Evolutionary conservation across 2,113 vertebrate genomes (phyloP), one percentile per base, ranked within the genome.

Genomic region (Macquaria australasica): DNA sequence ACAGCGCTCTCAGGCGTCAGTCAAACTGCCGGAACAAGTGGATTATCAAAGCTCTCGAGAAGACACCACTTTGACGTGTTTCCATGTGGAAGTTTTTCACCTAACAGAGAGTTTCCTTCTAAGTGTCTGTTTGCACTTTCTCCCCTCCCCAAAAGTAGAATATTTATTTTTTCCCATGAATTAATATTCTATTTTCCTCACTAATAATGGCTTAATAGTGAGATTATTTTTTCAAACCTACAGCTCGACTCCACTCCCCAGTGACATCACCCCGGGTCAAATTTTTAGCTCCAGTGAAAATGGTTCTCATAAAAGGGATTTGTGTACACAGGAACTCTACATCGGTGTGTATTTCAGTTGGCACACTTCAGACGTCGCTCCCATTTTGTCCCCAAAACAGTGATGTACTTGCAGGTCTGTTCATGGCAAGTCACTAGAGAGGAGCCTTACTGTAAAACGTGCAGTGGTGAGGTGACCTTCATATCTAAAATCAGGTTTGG

Each of bases 91-190:
- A 20, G 45, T 69, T 77, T 80, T 85, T 82, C 75, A 79, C 63
- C 74, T 41, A 64, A 64, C 62, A 69, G 15, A 73, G 55, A 79
- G 73, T 81, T 82, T 85, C 45, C 70, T 78, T 80, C 60, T 50
- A 76, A 82, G 66, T 88, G 86, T 89, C 51, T 87, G 66, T 87
- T 90, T 88, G 83, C 83, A 91, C 89, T 89, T 89, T 88, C 16
- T 25, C 62, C 64, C 69, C 48, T 70, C 68, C 79, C 64, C 23
- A 64, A 48, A 87, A 81, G 70, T 81, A 85, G 77, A 87, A 85
- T 84, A 90, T 86, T 87, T 90, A 81, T 90, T 85, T 87, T 82
- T 82, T 43, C 74, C 83, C 43, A 53, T 67, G 14, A 77, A 70
- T 83, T 50, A 72, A 89, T 87, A 28, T 85, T 90, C 63, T 75